phyloP scores from a whole-genome alignment of 2,888 invertebrate species.

The Parochlus steinenii region DNA sequence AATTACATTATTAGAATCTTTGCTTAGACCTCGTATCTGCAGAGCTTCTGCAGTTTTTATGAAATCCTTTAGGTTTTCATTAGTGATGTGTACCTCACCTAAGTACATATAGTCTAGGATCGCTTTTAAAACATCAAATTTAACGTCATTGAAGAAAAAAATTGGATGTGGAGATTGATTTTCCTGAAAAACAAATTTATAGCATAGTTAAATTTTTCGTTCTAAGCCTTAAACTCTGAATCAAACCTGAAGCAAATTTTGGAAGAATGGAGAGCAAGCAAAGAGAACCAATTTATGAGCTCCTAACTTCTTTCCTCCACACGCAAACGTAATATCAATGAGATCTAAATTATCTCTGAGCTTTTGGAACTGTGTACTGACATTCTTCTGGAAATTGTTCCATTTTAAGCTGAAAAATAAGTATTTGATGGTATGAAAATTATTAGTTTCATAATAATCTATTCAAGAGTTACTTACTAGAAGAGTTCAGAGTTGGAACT shows the following conservation, averaged over 20 bases:
- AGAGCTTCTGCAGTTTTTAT: constrained; percentile 15
- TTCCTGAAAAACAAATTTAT: constrained; percentile 4
- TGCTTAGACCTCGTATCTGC: constrained; percentile 15
- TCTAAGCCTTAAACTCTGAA: not conserved
- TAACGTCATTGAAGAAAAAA: constrained; percentile 15
- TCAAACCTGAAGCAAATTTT: constrained; percentile 12
- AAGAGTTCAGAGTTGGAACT: no score
- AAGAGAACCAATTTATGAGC: constrained; percentile 15
- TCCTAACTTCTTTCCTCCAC: constrained; percentile 15
- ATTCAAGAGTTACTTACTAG: no score
- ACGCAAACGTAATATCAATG: constrained; percentile 15
- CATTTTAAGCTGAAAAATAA: constrained; percentile 14
- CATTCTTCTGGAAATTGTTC: constrained; percentile 14
- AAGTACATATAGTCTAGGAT: constrained; percentile 16
- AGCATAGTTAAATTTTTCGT: no score
- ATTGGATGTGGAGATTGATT: constrained; percentile 13
- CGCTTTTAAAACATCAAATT: constrained; percentile 14
- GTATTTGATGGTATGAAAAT: not conserved
- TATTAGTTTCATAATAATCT: no score
- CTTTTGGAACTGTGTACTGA: constrained; percentile 13
- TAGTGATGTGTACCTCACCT: constrained; percentile 15
- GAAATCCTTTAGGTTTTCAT: constrained; percentile 15
- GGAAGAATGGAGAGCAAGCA: constrained; percentile 15
- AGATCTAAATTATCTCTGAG: constrained; percentile 14
- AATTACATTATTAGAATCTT: constrained; percentile 8